These are phyloP conservation scores for Norana najaformis DNA, from an alignment of 2,888 invertebrate species.

Conservation along the genomic window DNA sequence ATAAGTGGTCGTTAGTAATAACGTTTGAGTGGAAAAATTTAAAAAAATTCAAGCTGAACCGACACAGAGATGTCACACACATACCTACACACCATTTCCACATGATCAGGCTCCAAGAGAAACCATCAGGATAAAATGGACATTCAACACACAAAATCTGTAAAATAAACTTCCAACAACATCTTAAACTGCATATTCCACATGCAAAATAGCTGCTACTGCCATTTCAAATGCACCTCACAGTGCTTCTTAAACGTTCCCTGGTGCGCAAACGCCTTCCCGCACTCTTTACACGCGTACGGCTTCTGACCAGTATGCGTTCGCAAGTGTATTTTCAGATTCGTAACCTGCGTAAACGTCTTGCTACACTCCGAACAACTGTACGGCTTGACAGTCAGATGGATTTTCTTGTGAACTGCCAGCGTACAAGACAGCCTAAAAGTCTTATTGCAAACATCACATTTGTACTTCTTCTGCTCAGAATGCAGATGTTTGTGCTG, in stretches of 20 bases:
- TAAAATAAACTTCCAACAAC: background rate
- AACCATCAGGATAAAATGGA: background rate
- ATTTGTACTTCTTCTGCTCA: constrained; percentile 6
- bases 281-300: background rate
- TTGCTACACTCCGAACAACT: background rate
- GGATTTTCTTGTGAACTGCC: background rate
- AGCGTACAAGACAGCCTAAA: background rate
- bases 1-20: too few relatives aligned
- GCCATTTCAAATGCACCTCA: background rate
- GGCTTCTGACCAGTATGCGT: constrained; percentile 16
- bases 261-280: constrained; percentile 8
- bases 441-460: constrained; percentile 1
- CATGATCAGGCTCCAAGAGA: background rate
- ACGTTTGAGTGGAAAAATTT: too few relatives aligned
- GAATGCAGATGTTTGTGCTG: constrained; percentile 4
- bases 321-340: background rate
- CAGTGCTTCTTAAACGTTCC: constrained; percentile 15
- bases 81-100: too few relatives aligned
- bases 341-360: background rate
- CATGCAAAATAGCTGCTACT: background rate
- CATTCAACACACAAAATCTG: background rate
- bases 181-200: background rate
- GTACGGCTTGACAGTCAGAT: background rate
- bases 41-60: too few relatives aligned
- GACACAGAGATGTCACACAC: too few relatives aligned